These are phyloP conservation scores for Ophion obscuratus DNA, from an alignment of 2,888 invertebrate species.

Conservation along the genomic window DNA sequence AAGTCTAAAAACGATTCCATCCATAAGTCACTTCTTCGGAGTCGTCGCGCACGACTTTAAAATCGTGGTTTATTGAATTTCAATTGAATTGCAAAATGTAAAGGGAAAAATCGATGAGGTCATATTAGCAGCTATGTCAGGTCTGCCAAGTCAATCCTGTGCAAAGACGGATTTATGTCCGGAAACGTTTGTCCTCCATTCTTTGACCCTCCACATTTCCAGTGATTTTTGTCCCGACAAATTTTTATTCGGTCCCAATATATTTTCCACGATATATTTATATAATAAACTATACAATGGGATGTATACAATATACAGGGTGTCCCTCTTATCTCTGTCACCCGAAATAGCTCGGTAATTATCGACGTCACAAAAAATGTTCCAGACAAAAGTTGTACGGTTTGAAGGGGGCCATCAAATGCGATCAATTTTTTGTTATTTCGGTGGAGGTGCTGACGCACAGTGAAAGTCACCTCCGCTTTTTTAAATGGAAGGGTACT, in stretches of 20 bases:
- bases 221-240: background rate
- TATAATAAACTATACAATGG: no score
- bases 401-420: no score
- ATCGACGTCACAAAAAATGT: no score
- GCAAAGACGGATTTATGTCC: background rate
- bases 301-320: no score
- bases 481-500: no score
- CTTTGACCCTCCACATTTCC: background rate
- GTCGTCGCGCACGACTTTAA: background rate
- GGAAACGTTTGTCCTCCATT: background rate
- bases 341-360: no score
- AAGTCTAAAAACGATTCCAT: background rate
- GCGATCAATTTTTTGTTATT: no score
- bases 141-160: background rate
- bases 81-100: background rate
- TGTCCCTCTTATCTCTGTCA: no score
- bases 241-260: background rate
- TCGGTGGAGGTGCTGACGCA: no score
- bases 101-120: background rate
- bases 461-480: no score
- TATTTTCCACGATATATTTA: no score
- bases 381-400: no score
- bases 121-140: background rate
- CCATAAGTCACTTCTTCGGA: background rate
- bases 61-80: background rate